Percentiles rank a stretch among this genome's conserved stretches.
phyloP scores from a whole-genome alignment of 2,797 vertebrate genomes.

The Micropoecilia bifurca region DNA sequence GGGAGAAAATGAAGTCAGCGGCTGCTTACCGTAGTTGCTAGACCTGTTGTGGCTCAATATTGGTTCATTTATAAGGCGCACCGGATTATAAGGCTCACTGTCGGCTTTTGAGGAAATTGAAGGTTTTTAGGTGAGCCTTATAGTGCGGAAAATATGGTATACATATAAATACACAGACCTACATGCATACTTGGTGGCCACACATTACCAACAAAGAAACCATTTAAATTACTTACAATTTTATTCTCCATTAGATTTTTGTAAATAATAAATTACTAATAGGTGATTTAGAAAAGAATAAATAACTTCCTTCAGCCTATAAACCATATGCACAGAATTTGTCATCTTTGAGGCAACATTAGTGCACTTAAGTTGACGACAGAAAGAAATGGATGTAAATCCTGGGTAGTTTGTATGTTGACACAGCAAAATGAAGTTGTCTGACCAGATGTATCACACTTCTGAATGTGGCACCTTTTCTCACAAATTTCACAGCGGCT shows the following conservation, averaged over 20 bases:
- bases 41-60: too few relatives aligned
- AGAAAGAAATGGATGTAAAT: neutral
- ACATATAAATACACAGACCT: too few relatives aligned
- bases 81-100: too few relatives aligned
- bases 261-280: too few relatives aligned
- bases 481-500: slow-evolving; percentile 5
- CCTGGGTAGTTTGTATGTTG: neutral
- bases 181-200: neutral
- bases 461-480: slow-evolving; percentile 5
- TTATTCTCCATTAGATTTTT: neutral
- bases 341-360: neutral
- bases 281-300: neutral
- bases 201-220: neutral
- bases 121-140: too few relatives aligned
- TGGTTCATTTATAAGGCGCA: too few relatives aligned
- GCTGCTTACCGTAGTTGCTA: too few relatives aligned
- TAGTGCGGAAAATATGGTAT: too few relatives aligned
- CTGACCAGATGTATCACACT: slow-evolving; percentile 1
- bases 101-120: too few relatives aligned
- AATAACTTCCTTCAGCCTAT: neutral
- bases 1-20: too few relatives aligned
- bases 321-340: neutral
- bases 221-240: neutral
- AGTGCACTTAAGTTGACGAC: neutral
- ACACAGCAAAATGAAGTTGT: neutral